These are phyloP conservation scores for Drosophila hamatofila DNA, from an alignment of 2,888 invertebrate species.

Conservation along the genomic window DNA sequence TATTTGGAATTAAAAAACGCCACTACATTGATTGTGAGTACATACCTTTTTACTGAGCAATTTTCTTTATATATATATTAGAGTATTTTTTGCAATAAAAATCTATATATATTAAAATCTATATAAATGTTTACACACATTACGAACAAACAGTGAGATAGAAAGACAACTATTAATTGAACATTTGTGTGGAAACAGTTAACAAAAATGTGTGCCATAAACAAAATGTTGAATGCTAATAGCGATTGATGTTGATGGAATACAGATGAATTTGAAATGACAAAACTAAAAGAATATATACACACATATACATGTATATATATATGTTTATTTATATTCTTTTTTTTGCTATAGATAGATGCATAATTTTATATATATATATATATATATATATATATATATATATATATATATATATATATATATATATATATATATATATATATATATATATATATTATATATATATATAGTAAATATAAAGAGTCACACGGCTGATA, in stretches of 20 bases:
- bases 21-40: constrained; percentile 30
- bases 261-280: constrained; percentile 43
- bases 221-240: constrained; percentile 42
- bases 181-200: constrained; percentile 42
- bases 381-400: too few relatives aligned
- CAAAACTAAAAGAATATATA: constrained; percentile 3
- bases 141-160: constrained; percentile 16
- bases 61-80: constrained; percentile 2
- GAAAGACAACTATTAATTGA: constrained; percentile 20
- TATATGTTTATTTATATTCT: neutral
- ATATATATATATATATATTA: too few relatives aligned
- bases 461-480: too few relatives aligned
- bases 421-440: too few relatives aligned
- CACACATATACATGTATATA: too few relatives aligned
- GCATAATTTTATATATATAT: too few relatives aligned
- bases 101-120: constrained; percentile 8
- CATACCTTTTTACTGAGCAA: constrained; percentile 50
- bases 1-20: neutral
- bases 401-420: too few relatives aligned
- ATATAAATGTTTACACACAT: constrained; percentile 38
- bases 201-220: constrained; percentile 66
- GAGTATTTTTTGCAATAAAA: constrained; percentile 13
- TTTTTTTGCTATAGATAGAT: neutral
- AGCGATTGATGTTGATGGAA: constrained; percentile 34
- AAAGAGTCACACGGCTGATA: constrained; percentile 30